Conservation (phyloP, 2,797 vertebrate genomes). For the Menidia menidia region DNA sequence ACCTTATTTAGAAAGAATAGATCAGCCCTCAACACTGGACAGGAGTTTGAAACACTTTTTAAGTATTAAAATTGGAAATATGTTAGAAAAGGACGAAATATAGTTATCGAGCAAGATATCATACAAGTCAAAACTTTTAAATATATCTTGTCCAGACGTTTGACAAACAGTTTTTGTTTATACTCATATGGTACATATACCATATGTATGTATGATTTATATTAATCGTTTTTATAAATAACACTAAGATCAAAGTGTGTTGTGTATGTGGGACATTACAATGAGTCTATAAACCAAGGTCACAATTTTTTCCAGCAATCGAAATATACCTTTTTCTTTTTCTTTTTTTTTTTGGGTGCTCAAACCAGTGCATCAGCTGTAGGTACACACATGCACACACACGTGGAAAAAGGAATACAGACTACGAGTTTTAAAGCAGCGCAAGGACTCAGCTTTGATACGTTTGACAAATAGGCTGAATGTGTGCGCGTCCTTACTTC, state of each 20-base stretch:
- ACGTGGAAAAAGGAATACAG: constrained; percentile 7
- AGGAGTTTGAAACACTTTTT: neutral
- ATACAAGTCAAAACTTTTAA: too few relatives aligned
- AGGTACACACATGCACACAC: neutral
- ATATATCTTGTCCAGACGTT: too few relatives aligned
- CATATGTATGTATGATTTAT: too few relatives aligned
- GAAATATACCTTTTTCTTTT: neutral
- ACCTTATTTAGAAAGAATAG: too few relatives aligned
- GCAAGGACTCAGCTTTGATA: constrained; percentile 30
- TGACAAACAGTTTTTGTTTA: too few relatives aligned
- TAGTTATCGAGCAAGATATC: neutral
- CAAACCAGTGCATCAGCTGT: constrained; percentile 1
- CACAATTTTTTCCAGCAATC: constrained; percentile 10
- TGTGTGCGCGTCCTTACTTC: constrained; percentile 43
- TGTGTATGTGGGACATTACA: constrained; percentile 20
- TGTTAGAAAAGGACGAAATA: neutral
- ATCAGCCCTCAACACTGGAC: too few relatives aligned
- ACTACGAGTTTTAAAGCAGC: constrained; percentile 27
- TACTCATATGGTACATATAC: too few relatives aligned
- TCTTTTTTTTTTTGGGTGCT: too few relatives aligned
- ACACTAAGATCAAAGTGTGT: too few relatives aligned
- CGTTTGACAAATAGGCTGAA: constrained; percentile 37
- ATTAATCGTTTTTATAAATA: too few relatives aligned
- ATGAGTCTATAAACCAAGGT: constrained; percentile 34
- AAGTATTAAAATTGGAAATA: neutral